These are phyloP conservation scores for Cladopsammia gracilis DNA, from an alignment of 64 coral and sea anemone species.

Conservation along the genomic window DNA sequence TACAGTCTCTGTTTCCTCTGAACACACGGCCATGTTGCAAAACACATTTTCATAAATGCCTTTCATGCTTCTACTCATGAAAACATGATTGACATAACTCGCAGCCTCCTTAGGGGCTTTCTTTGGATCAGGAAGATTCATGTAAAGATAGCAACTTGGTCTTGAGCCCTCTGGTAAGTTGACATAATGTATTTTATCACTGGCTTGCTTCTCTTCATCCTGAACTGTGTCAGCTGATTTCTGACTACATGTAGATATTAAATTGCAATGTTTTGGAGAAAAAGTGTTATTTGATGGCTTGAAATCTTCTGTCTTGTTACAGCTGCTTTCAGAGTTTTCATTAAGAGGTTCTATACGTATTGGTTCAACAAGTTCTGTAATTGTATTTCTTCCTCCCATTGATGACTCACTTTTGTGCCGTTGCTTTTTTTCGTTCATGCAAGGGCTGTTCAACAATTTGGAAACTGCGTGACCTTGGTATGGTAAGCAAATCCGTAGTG, in stretches of 20 bases:
- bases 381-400: neutral
- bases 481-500: neutral
- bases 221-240: neutral
- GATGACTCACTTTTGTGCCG: neutral
- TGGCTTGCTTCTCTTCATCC: neutral
- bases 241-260: neutral
- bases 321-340: neutral
- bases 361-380: slow-evolving; percentile 25
- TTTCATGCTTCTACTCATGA: slow-evolving; percentile 59
- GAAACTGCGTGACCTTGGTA: slow-evolving; percentile 17
- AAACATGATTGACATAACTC: slow-evolving; percentile 60
- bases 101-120: slow-evolving; percentile 15
- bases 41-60: slow-evolving; percentile 72
- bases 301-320: neutral
- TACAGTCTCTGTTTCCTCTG: neutral
- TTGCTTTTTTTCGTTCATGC: neutral
- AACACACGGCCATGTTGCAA: neutral
- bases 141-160: slow-evolving; percentile 55
- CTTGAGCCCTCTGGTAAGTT: slow-evolving; percentile 34
- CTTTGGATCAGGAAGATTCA: slow-evolving; percentile 32
- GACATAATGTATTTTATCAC: slow-evolving; percentile 29
- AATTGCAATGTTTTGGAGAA: neutral
- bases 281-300: neutral
- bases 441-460: slow-evolving; percentile 24
- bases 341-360: neutral